These are phyloP conservation scores for Oryctolagus cuniculus DNA, from an alignment of 2,113 vertebrate species.

Conservation along the genomic window mOryCun1.1 NC_091432.1:135555001-135555500, in stretches of 20 bases:
- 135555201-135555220: neutral
- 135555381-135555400: slow-evolving; percentile 74
- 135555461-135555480: slow-evolving; percentile 65
- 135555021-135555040: slow-evolving; percentile 26
- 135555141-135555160: neutral
- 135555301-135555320: slow-evolving; percentile 54
- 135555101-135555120: neutral
- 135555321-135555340: slow-evolving; percentile 62
- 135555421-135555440: slow-evolving; percentile 76
- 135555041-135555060: slow-evolving; percentile 23
- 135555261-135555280: neutral
- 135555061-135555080: neutral
- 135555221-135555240: neutral
- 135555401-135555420: slow-evolving; percentile 81
- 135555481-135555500: slow-evolving; percentile 57
- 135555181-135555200: neutral
- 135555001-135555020: slow-evolving; percentile 7
- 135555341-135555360: slow-evolving; percentile 52
- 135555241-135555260: slow-evolving; percentile 27
- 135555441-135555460: slow-evolving; percentile 85
- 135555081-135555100: neutral
- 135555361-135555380: slow-evolving; percentile 76
- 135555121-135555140: neutral
- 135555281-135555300: slow-evolving; percentile 29
- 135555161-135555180: neutral